Evolutionary conservation across 2,797 vertebrate species (phyloP), one percentile per base, ranked within the genome.

Genomic region (Capromys pilorides): DNA sequence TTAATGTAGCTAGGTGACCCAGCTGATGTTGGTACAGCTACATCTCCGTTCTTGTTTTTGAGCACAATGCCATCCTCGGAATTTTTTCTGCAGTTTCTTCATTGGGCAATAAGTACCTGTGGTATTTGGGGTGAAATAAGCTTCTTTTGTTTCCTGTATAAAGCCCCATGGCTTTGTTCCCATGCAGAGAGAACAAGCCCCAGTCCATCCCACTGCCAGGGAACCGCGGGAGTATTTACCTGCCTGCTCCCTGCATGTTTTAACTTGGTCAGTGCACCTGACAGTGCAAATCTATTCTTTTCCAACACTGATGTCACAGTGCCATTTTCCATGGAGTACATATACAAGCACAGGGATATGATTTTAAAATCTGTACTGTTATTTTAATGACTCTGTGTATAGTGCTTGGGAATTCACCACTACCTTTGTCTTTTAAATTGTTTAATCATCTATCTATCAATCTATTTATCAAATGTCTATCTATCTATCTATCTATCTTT

Each of bases 1-100:
- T 64, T 36, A 86, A 86, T 54, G 71, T 96, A 97, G 95, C 95
- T 86, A 97, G 90, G 94, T 95, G 95, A 95, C 51, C 73, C 4
- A 54, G 86, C 26, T 78, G 92, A 73, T 86, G 86, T 26, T 91
- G 80, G 88, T 62, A 31, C 9, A n/a, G 62, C 80, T 33, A 83
- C 13, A 88, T 14, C 67, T 92, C 69, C 94, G 71, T 8, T 83
- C 66, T 87, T 80, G 73, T 94, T 91, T 94, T 95, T 94, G 71
- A 90, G 59, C 36, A 59, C 16, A 80, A 26, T 61, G 80, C 49
- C 80, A 64, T 59, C 28, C 33, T 95, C 39, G 75, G 45, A 73
- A 88, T 69, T 94, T 51, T 78, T 79, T 39, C 67, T 41, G 28
- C 3, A 84, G 12, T 91, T 91, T 96, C 89, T 82, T 93, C 90